Evolutionary conservation across 2,113 vertebrate genomes (phyloP).

Genomic region (Oryzias curvinotus): DNA sequence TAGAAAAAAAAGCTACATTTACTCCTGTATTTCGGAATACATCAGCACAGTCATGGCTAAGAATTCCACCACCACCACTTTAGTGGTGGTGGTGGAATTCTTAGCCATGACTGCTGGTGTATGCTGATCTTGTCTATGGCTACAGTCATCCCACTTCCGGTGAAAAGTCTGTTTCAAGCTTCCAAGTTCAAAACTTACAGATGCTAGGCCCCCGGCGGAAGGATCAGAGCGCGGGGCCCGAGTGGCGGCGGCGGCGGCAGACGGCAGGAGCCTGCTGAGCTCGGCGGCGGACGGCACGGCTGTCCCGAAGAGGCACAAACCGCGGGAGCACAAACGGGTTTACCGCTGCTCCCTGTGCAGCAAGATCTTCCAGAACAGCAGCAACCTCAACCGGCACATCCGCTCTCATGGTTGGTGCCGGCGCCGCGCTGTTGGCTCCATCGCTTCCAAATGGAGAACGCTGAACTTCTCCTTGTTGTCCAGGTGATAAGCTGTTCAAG

Average conservation of each 20-base stretch:
- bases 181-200: constrained; percentile 2
- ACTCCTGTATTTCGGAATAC: too few relatives aligned
- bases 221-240: constrained; percentile 64
- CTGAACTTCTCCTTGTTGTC: too few relatives aligned
- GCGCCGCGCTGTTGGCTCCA: too few relatives aligned
- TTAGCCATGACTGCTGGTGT: too few relatives aligned
- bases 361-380: constrained; percentile 99
- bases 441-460: too few relatives aligned
- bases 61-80: too few relatives aligned
- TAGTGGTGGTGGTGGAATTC: too few relatives aligned
- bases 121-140: too few relatives aligned
- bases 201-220: constrained; percentile 31
- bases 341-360: constrained; percentile 93
- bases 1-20: too few relatives aligned
- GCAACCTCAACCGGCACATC: constrained; percentile 96
- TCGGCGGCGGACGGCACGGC: constrained; percentile 25
- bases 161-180: too few relatives aligned
- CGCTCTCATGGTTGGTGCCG: constrained; percentile 87
- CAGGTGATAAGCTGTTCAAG: constrained; percentile 97
- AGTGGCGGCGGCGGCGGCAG: constrained; percentile 22
- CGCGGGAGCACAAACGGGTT: constrained; percentile 88
- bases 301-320: constrained; percentile 61
- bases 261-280: constrained; percentile 34
- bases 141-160: too few relatives aligned
- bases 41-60: too few relatives aligned